Percentiles rank a stretch among this genome's conserved stretches.
phyloP scores from a whole-genome alignment of 2,113 vertebrate species.

The Laticauda laticaudata region DNA sequence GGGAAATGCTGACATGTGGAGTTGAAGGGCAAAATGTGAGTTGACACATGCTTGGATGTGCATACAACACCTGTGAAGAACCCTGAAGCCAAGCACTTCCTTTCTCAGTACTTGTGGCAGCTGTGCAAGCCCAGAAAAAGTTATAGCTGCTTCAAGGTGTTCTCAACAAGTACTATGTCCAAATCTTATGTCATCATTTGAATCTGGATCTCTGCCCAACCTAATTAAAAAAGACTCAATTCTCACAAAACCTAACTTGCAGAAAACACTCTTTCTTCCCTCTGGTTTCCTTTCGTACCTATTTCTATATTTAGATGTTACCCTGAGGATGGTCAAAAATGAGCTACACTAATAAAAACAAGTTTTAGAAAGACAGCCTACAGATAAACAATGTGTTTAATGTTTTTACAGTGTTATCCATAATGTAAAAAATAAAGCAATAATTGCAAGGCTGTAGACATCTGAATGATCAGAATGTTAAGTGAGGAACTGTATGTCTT shows the following conservation, averaged over 20 bases:
- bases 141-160: not conserved
- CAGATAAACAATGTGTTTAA: not conserved
- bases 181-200: not conserved
- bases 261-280: not conserved
- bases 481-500: slow-evolving; percentile 14
- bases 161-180: not conserved
- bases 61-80: not conserved
- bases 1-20: not conserved
- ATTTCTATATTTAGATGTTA: not conserved
- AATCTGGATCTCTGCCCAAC: not conserved
- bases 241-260: slow-evolving; percentile 4
- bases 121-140: not conserved
- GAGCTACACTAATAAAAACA: not conserved
- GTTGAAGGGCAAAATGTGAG: not conserved
- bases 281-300: not conserved
- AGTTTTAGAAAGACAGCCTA: slow-evolving; percentile 12
- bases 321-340: not conserved
- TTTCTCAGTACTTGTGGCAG: not conserved
- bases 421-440: not conserved
- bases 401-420: slow-evolving; percentile 8
- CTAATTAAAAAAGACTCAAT: slow-evolving; percentile 1
- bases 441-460: not conserved
- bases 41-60: not conserved
- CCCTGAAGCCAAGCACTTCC: not conserved
- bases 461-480: not conserved